Evolutionary conservation across 2,888 invertebrate genomes (phyloP).

Genomic region (Drosophila prostipennis): DNA sequence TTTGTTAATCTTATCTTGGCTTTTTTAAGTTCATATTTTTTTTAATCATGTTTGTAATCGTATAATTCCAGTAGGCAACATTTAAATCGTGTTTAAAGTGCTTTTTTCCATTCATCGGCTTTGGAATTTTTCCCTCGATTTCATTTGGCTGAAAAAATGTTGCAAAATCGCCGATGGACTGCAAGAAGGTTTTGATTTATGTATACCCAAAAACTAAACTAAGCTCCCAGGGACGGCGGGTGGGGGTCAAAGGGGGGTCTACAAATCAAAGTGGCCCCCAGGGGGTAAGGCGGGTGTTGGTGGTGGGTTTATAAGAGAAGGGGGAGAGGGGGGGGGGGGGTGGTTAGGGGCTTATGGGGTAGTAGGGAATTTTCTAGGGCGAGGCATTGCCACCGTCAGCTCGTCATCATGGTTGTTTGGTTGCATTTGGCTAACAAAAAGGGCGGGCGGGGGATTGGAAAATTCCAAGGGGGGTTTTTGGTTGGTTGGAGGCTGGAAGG

Average conservation of each 20-base stretch:
- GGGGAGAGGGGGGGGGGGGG: conserved; percentile 5
- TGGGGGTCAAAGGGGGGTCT: conserved; percentile 1
- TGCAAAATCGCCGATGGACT: conserved; percentile 1
- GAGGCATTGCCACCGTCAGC: conserved; percentile 19
- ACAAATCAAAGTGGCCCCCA: conserved; percentile 8
- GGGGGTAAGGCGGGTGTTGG: conserved; percentile 17
- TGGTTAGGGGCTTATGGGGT: conserved; percentile 8
- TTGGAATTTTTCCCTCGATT: not conserved
- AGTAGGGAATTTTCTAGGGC: conserved; percentile 17
- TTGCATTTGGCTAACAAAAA: conserved; percentile 17
- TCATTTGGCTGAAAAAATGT: not conserved
- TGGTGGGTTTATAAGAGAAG: not conserved
- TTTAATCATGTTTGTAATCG: too few relatives aligned
- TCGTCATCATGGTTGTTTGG: conserved; percentile 28
- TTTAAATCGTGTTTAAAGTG: not conserved
- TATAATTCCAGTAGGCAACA: not conserved
- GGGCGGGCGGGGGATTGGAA: conserved; percentile 1
- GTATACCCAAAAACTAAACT: conserved; percentile 23
- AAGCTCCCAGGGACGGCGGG: conserved; percentile 1
- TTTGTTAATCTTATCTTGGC: too few relatives aligned
- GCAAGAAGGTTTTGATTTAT: conserved; percentile 20
- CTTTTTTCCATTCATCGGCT: not conserved
- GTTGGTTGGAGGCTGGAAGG: not conserved
- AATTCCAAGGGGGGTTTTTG: conserved; percentile 8
- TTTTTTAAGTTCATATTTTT: too few relatives aligned